phyloP scores from a whole-genome alignment of 2,888 invertebrate species.

The Corythucha ciliata region DNA sequence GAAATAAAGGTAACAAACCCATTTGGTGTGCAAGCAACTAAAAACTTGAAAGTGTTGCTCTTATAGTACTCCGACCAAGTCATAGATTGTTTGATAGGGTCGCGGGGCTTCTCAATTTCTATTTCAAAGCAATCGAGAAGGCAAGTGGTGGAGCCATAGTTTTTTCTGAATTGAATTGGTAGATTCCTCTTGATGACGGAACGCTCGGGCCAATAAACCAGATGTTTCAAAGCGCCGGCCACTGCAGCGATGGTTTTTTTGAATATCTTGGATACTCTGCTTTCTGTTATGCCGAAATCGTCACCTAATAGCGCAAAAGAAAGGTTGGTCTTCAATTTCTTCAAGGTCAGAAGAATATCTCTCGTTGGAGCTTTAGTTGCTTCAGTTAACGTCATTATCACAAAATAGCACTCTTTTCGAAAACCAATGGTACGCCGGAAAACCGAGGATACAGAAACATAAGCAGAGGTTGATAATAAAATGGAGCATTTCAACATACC shows the following conservation, averaged over 20 bases:
- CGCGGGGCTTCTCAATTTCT: conserved; percentile 36
- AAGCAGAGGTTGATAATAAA: too few relatives aligned
- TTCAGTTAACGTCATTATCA: too few relatives aligned
- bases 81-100: conserved; percentile 33
- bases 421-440: too few relatives aligned
- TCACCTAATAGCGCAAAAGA: conserved; percentile 11
- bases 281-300: conserved; percentile 12
- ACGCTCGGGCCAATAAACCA: conserved; percentile 19
- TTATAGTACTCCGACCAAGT: conserved; percentile 39
- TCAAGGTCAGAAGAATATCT: conserved; percentile 12
- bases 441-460: too few relatives aligned
- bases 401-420: too few relatives aligned
- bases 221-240: conserved; percentile 11
- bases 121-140: conserved; percentile 38
- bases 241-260: conserved; percentile 10
- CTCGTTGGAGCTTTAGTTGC: neutral
- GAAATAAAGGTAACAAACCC: conserved; percentile 39
- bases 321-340: conserved; percentile 18
- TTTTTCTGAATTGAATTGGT: conserved; percentile 23
- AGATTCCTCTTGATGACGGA: neutral
- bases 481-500: too few relatives aligned
- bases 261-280: conserved; percentile 7
- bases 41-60: conserved; percentile 38
- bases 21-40: conserved; percentile 37
- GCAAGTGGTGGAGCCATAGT: conserved; percentile 27